Evolutionary conservation across 30 jellyfish, hydroid and myxozoan genomes (phyloP).

Genomic region (Aurelia sp.): DNA sequence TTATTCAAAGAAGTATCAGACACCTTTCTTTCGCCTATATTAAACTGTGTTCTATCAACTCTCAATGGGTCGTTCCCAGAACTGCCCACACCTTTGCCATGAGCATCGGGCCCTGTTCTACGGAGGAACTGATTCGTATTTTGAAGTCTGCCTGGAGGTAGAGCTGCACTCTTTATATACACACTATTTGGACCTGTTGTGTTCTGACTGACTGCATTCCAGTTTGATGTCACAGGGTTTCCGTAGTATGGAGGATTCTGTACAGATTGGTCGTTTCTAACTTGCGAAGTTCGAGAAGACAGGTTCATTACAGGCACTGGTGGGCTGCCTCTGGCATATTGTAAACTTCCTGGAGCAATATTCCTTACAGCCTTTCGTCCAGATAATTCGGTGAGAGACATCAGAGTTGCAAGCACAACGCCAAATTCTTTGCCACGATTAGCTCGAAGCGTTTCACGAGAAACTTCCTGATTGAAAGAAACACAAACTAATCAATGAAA

Average conservation of each 20-base stretch:
- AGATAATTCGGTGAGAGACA: constrained; percentile 68
- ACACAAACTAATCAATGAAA: background rate
- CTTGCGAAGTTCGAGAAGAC: constrained; percentile 2
- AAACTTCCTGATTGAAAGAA: constrained; percentile 69
- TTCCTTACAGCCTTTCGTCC: constrained; percentile 66
- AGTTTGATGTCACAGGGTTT: constrained; percentile 8
- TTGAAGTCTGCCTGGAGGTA: constrained; percentile 51
- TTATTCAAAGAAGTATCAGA: constrained; percentile 38
- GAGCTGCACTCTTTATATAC: constrained; percentile 49
- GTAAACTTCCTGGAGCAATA: constrained; percentile 77
- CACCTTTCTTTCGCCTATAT: constrained; percentile 44
- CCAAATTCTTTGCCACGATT: constrained; percentile 85
- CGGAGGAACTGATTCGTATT: constrained; percentile 26
- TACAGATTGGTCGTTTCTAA: constrained; percentile 11
- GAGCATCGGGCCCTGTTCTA: constrained; percentile 25
- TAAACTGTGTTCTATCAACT: constrained; percentile 54
- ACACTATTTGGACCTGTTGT: constrained; percentile 39
- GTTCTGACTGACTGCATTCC: constrained; percentile 11
- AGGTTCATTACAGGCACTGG: constrained; percentile 5
- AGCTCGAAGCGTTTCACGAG: constrained; percentile 74
- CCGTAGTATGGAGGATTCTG: constrained; percentile 34
- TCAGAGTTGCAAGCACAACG: constrained; percentile 81
- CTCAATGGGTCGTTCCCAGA: constrained; percentile 49
- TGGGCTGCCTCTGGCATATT: constrained; percentile 45
- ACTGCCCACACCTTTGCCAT: background rate